Conservation (phyloP, 2,797 vertebrate species). For the Fringilla coelebs region DNA sequence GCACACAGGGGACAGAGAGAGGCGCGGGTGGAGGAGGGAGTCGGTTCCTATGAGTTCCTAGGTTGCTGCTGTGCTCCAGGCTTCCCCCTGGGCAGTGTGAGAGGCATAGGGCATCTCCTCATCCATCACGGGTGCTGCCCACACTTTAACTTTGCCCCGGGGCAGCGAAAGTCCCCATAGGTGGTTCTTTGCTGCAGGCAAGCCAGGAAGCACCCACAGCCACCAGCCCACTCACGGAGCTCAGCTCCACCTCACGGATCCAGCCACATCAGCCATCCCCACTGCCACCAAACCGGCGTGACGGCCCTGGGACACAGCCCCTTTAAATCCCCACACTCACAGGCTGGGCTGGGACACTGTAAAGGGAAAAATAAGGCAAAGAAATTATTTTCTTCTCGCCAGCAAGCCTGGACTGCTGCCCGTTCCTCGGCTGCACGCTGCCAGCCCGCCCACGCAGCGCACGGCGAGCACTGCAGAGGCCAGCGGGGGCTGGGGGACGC, state of each 20-base stretch:
- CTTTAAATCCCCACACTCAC: conserved; percentile 22
- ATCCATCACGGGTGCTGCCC: rapidly evolving
- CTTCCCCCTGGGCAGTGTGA: neutral
- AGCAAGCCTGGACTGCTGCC: conserved; percentile 55
- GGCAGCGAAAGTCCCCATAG: neutral
- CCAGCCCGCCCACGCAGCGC: conserved; percentile 32
- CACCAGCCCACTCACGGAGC: rapidly evolving
- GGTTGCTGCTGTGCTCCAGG: neutral
- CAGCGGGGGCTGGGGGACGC: neutral
- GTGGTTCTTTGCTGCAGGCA: neutral
- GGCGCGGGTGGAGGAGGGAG: too few relatives aligned
- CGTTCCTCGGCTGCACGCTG: conserved; percentile 4
- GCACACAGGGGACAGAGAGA: rapidly evolving
- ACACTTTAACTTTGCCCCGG: neutral
- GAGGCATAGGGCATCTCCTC: neutral
- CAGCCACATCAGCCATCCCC: neutral
- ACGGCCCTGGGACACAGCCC: neutral
- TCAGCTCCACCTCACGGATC: rapidly evolving
- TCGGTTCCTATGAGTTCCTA: neutral
- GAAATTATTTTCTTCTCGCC: conserved; percentile 54
- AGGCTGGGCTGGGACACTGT: neutral
- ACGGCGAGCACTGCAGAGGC: neutral
- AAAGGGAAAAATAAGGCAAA: conserved; percentile 50
- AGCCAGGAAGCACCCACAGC: neutral
- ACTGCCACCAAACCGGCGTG: rapidly evolving